These are phyloP conservation scores for Cataglyphis hispanica DNA, from an alignment of 1,140 invertebrate species.

Conservation along the genomic window DNA sequence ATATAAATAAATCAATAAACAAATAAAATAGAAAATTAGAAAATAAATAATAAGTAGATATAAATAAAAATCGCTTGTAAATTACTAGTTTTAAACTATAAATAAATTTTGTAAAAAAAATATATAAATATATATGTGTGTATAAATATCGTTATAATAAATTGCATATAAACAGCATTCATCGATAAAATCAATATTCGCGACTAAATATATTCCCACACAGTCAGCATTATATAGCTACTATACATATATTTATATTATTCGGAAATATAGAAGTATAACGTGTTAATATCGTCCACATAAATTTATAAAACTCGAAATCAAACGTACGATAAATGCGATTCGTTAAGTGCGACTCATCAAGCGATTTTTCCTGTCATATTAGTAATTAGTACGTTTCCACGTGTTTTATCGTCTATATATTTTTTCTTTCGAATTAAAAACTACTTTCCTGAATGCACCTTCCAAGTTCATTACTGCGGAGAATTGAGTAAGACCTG, in stretches of 20 bases:
- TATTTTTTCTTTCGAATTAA: conserved; percentile 21
- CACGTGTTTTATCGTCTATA: background rate
- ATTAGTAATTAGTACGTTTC: conserved; percentile 6
- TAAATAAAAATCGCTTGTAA: background rate
- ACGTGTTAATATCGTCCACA: conserved; percentile 17
- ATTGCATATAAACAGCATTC: conserved; percentile 12
- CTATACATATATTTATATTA: conserved; percentile 34
- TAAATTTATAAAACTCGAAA: conserved; percentile 42
- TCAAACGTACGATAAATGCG: conserved; percentile 9
- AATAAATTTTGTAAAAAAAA: conserved; percentile 5
- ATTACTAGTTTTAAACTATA: conserved; percentile 2
- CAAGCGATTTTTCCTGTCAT: background rate
- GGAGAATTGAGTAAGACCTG: conserved; percentile 9
- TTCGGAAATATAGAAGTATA: conserved; percentile 26
- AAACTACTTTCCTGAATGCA: conserved; percentile 22
- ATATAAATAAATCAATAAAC: conserved; percentile 15
- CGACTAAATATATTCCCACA: conserved; percentile 3
- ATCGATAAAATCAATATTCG: conserved; percentile 13
- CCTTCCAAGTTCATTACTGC: background rate
- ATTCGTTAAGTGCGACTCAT: conserved; percentile 15
- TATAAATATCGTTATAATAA: conserved; percentile 1
- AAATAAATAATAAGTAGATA: conserved; percentile 19
- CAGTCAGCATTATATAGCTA: conserved; percentile 21
- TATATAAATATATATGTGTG: too few relatives aligned
- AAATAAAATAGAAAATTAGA: conserved; percentile 16